phyloP scores from a whole-genome alignment of 35 echinoderm and acorn worm genomes.

The Ophiothrix spiculata region DNA sequence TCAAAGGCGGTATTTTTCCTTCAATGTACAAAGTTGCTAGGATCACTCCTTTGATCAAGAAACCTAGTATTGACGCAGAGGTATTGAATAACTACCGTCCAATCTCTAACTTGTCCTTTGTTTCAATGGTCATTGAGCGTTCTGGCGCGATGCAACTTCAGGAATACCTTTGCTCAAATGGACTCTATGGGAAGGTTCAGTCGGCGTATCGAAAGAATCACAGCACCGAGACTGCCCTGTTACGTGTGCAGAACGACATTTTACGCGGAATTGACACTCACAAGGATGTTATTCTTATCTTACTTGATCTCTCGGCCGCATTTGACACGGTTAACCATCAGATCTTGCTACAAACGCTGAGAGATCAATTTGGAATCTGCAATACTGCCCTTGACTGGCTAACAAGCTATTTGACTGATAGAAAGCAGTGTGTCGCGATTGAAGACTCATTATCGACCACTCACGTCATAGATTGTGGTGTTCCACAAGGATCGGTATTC shows the following conservation, averaged over 20 bases:
- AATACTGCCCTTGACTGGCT: conserved; percentile 52
- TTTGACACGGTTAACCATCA: conserved; percentile 67
- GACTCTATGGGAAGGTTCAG: background rate
- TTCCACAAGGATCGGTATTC: conserved; percentile 62
- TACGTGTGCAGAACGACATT: conserved; percentile 46
- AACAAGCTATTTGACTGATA: conserved; percentile 35
- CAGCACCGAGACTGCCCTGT: conserved; percentile 20
- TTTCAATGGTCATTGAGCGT: conserved; percentile 43
- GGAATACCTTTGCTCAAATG: conserved; percentile 21
- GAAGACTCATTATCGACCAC: background rate
- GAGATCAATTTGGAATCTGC: conserved; percentile 40
- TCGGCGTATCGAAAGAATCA: conserved; percentile 43
- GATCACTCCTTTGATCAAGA: no score
- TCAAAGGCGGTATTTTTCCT: conserved; percentile 33
- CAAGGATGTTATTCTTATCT: conserved; percentile 38
- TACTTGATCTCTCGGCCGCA: no score
- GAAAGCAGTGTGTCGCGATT: conserved; percentile 5
- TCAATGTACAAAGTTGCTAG: no score
- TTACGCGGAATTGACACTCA: conserved; percentile 30
- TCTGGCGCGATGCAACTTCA: conserved; percentile 16
- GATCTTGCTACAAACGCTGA: conserved; percentile 34
- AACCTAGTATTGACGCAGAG: no score
- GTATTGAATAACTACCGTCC: no score
- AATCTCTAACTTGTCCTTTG: conserved; percentile 32
- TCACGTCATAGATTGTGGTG: conserved; percentile 16